Percentiles rank a stretch among this genome's conserved stretches.
Conservation (phyloP, 2,797 vertebrate species). For the Acomys russatus region DNA sequence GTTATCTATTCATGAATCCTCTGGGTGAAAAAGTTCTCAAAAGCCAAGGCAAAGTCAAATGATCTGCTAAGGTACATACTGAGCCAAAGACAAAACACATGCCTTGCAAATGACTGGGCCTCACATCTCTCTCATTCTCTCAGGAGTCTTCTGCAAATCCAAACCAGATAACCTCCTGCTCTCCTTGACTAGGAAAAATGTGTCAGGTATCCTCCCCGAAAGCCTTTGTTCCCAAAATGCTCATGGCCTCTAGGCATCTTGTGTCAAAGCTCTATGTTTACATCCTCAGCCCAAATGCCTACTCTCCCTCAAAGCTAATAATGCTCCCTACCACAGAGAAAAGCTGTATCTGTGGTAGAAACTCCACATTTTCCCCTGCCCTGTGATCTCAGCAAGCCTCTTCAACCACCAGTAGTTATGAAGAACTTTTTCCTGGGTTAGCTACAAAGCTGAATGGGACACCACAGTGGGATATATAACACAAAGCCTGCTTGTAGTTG, state of each 20-base stretch:
- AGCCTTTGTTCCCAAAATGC: neutral
- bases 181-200: accelerated
- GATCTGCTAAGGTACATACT: neutral
- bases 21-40: neutral
- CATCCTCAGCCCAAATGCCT: neutral
- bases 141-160: neutral
- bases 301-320: neutral
- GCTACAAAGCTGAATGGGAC: neutral
- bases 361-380: neutral
- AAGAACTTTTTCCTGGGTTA: neutral
- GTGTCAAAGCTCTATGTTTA: no score
- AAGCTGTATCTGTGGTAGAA: neutral
- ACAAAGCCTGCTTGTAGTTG: neutral
- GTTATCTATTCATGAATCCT: neutral
- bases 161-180: neutral
- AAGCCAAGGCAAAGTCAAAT: neutral
- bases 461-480: neutral
- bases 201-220: accelerated
- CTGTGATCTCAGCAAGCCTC: neutral
- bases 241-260: no score
- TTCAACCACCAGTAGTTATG: neutral
- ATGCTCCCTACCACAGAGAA: neutral
- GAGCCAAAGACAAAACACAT: neutral
- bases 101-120: neutral
- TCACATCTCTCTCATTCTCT: neutral